A percentile compares a stretch with the other conserved stretches of the same genome.
phyloP scores from a whole-genome alignment of 2,888 invertebrate species.

The Netelia virgata region DNA sequence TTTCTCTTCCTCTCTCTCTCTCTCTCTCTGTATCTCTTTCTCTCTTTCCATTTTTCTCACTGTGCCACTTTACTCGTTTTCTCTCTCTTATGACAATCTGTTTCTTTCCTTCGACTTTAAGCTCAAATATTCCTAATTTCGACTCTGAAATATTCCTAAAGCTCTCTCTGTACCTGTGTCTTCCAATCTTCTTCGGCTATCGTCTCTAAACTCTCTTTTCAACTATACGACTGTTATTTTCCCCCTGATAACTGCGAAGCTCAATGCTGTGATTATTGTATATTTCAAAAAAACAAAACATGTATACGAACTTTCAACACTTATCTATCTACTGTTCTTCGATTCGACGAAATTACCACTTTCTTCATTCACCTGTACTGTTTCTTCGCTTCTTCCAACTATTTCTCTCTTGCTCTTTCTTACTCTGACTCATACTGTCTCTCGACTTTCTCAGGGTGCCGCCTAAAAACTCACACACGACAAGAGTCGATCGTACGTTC shows the following conservation, averaged over 20 bases:
- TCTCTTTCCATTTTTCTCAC: neutral
- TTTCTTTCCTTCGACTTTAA: constrained; percentile 38
- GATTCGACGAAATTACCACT: constrained; percentile 20
- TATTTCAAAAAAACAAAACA: constrained; percentile 51
- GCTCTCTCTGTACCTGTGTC: constrained; percentile 31
- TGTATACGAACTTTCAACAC: constrained; percentile 43
- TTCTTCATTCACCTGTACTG: neutral
- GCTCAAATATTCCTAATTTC: constrained; percentile 26
- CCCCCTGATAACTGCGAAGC: constrained; percentile 63
- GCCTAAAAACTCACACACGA: constrained; percentile 37
- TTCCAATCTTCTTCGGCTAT: constrained; percentile 42
- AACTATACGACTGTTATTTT: constrained; percentile 28
- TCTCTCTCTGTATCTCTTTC: constrained; percentile 3
- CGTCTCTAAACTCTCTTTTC: constrained; percentile 36
- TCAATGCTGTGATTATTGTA: constrained; percentile 71
- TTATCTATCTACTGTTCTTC: constrained; percentile 8
- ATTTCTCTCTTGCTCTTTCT: constrained; percentile 15
- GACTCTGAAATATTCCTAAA: constrained; percentile 17
- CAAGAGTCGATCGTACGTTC: constrained; percentile 9
- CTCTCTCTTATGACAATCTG: constrained; percentile 34
- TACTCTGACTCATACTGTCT: constrained; percentile 18
- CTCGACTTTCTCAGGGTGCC: constrained; percentile 44
- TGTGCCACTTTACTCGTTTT: constrained; percentile 10
- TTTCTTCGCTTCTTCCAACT: neutral
- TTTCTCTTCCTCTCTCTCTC: constrained; percentile 4